Evolutionary conservation across 64 coral and sea anemone species (phyloP).

Genomic region (Hydrozoanthus tunicans): DNA sequence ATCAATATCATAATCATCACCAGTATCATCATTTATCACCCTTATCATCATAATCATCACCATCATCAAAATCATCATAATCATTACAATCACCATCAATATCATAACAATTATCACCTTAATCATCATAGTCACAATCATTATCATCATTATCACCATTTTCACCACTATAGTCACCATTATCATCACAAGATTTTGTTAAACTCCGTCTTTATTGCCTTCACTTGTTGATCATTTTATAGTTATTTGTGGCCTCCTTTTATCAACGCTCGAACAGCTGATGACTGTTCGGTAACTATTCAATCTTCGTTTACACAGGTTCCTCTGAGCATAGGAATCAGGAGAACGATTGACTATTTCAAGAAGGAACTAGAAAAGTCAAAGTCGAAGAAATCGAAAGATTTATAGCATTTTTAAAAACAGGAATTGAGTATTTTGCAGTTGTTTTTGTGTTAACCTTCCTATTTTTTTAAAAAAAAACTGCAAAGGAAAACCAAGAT

Average conservation of each 20-base stretch:
- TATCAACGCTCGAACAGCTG: too few species aligned
- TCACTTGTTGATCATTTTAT: too few species aligned
- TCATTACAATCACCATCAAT: too few species aligned
- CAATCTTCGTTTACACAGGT: slow-evolving; percentile 62
- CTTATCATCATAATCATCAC: too few species aligned
- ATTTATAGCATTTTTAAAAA: slow-evolving; percentile 16
- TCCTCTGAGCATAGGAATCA: slow-evolving; percentile 73
- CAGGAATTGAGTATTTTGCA: background rate
- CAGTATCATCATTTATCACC: too few species aligned
- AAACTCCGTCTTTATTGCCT: too few species aligned
- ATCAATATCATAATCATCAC: too few species aligned
- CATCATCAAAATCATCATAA: too few species aligned
- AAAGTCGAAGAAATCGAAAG: slow-evolving; percentile 37
- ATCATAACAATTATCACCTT: background rate
- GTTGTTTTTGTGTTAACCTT: background rate
- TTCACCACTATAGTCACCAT: background rate
- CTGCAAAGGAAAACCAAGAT: too few species aligned
- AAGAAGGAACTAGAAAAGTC: slow-evolving; percentile 75
- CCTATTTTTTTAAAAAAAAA: background rate
- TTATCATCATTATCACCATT: background rate
- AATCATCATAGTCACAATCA: background rate
- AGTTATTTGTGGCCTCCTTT: too few species aligned
- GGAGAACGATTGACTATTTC: slow-evolving; percentile 87
- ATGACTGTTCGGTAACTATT: background rate
- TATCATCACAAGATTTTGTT: too few species aligned